Evolutionary conservation across 2,113 vertebrate genomes (phyloP), one percentile per base, ranked within the genome.

Genomic region (Myiagra hebetior): DNA sequence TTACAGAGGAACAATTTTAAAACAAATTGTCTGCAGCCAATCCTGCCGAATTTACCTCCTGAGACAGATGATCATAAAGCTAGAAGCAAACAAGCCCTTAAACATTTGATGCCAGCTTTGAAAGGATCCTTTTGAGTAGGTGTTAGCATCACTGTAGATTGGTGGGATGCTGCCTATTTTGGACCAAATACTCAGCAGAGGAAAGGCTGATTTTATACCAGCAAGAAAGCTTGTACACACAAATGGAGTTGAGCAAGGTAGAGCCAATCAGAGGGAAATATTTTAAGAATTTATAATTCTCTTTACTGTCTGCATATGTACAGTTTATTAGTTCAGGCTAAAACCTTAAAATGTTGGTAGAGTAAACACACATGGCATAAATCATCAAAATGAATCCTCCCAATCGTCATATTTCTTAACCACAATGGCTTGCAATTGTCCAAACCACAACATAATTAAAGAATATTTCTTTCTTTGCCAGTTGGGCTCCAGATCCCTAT

Each of bases 301-400:
- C 64, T 80, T 87, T 85, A 67, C 76, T 73, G 91, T 41, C 44
- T 78, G n/a, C 22, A 18, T 80, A 49, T 82, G 31, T 80, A 46
- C 33, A 17, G 59, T 89, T 55, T 91, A 21, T 73, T 96, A 55
- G 77, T 96, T 96, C 87, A 89, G 63, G 93, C 17, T 57, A 59
- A 68, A 90, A 65, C 23, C 41, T 55, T 93, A 88, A 94, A 92
- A 87, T 91, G 37, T 70, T 50, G 27, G 42, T 90, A 65, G 31
- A 76, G 9, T 52, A 94, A 96, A 95, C 42, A 80, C 30, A 63
- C 37, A 35, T 92, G 92, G 86, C 68, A 96, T 92, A 91, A 92
- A 95, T 97, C 53, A 97, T 92, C 86, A 93, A 88, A 93, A 87
- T 96, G 95, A 97, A 35, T 95, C 91, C 76, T 97, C 94, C 94